phyloP scores from a whole-genome alignment of 1,140 invertebrate species.

The Drosophila nigromelanica region DNA sequence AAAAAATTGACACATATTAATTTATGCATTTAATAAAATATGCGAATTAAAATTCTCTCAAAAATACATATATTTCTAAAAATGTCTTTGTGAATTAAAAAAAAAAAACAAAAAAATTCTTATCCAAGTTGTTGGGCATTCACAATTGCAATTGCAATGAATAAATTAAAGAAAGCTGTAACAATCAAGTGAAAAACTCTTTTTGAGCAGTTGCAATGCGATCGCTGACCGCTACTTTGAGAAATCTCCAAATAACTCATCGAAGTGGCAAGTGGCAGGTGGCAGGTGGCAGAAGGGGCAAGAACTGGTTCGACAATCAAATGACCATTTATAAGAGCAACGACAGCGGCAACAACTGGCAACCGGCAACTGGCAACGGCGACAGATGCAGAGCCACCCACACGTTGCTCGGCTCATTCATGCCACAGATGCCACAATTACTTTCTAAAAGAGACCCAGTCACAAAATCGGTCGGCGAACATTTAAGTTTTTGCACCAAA shows the following conservation, averaged over 20 bases:
- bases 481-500: conserved; percentile 79
- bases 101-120: no score
- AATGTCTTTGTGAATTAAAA: no score
- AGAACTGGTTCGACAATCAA: conserved; percentile 73
- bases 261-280: conserved; percentile 11
- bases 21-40: no score
- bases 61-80: no score
- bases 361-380: conserved; percentile 10
- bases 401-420: conserved; percentile 27
- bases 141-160: conserved; percentile 3
- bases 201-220: conserved; percentile 9
- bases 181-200: conserved; percentile 9
- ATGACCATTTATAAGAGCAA: conserved; percentile 73
- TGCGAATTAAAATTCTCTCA: no score
- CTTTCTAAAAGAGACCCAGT: conserved; percentile 66
- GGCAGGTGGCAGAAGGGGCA: not conserved
- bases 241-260: conserved; percentile 47
- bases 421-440: conserved; percentile 68
- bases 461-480: conserved; percentile 33
- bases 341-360: conserved; percentile 1
- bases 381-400: conserved; percentile 52
- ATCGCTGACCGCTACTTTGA: conserved; percentile 21
- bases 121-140: not conserved
- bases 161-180: conserved; percentile 42
- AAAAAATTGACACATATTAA: no score